Evolutionary conservation across 2,113 vertebrate genomes (phyloP).

Genomic region (Corythaixoides concolor): DNA sequence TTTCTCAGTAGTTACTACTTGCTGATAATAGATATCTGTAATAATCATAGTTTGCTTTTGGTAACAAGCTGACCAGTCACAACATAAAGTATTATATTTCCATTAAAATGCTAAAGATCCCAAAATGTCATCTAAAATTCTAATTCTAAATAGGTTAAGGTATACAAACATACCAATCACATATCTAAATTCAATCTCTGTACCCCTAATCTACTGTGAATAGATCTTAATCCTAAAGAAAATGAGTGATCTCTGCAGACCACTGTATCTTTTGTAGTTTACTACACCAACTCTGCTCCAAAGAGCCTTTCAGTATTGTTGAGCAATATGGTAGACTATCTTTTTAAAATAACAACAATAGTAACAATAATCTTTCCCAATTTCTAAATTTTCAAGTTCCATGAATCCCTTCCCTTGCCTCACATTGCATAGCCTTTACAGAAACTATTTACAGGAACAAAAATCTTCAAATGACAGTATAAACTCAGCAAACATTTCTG

Average conservation of each 20-base stretch:
- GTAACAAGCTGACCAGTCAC: not conserved
- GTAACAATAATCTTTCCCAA: not conserved
- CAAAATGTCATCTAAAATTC: not conserved
- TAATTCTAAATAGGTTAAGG: not conserved
- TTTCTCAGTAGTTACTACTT: not conserved
- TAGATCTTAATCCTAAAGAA: not conserved
- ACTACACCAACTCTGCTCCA: not conserved
- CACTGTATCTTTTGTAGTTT: not conserved
- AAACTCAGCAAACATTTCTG: not conserved
- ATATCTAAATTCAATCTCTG: not conserved
- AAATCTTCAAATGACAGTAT: not conserved
- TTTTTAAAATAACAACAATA: not conserved
- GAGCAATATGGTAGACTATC: not conserved
- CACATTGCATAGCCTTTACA: not conserved
- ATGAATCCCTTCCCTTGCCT: not conserved
- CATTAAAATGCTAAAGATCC: not conserved
- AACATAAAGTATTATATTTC: not conserved
- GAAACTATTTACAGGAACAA: not conserved
- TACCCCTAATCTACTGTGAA: not conserved
- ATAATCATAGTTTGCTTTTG: not conserved
- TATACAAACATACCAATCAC: not conserved
- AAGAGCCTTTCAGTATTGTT: not conserved
- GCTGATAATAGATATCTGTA: not conserved
- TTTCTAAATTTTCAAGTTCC: not conserved
- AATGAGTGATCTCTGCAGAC: not conserved